Evolutionary conservation across 2,113 vertebrate genomes (phyloP).

Genomic region (Crypturellus undulatus): DNA sequence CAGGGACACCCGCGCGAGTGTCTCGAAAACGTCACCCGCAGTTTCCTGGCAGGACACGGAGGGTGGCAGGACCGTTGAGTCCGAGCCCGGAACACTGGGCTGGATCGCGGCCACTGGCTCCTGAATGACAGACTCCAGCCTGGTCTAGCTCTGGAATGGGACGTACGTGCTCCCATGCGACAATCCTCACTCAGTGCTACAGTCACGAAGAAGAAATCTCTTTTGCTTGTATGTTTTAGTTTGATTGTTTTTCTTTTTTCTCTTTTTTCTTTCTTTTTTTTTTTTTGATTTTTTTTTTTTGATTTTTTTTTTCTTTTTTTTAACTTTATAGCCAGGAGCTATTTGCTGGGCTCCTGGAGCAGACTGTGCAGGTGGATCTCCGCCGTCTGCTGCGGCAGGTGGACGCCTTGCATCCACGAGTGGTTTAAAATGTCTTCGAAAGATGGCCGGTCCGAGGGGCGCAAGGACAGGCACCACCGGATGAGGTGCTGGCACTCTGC

Average conservation of each 20-base stretch:
- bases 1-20: conserved; percentile 27
- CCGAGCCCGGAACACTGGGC: conserved; percentile 22
- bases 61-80: not conserved
- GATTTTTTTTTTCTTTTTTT: conserved; percentile 29
- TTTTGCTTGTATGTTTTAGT: not conserved
- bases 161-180: conserved; percentile 31
- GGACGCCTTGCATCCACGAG: conserved; percentile 89
- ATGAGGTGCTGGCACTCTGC: conserved; percentile 95
- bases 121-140: not conserved
- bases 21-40: not conserved
- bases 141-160: conserved; percentile 60
- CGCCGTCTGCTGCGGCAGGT: conserved; percentile 78
- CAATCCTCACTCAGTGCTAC: conserved; percentile 61
- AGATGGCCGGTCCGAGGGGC: conserved; percentile 89
- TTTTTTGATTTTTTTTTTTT: conserved; percentile 24
- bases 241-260: not conserved
- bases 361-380: conserved; percentile 93
- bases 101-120: not conserved
- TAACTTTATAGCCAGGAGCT: not conserved
- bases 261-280: conserved; percentile 32
- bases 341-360: conserved; percentile 81
- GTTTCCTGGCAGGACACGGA: conserved; percentile 1
- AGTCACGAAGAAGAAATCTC: not conserved
- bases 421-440: conserved; percentile 94
- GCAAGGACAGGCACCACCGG: conserved; percentile 88